Percentiles rank a stretch among this genome's conserved stretches.
Conservation (phyloP, 2,888 invertebrate genomes). For the Syrista parreyssii region DNA sequence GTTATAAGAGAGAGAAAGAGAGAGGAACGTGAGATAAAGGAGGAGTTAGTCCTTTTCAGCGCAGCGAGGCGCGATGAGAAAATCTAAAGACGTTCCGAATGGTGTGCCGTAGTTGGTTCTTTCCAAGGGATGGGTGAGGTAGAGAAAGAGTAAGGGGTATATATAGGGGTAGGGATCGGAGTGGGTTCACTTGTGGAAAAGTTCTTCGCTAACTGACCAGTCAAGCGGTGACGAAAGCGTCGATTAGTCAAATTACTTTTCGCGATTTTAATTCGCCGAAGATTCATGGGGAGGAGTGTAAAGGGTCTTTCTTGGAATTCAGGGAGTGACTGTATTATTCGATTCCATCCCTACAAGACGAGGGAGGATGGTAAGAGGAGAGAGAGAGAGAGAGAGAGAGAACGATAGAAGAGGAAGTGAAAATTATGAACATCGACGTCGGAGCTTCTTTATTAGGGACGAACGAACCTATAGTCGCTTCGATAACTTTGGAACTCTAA, state of each 20-base stretch:
- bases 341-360: neutral
- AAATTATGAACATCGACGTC: conserved; percentile 21
- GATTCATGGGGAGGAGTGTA: conserved; percentile 13
- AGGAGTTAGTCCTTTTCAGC: conserved; percentile 18
- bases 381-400: neutral
- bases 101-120: neutral
- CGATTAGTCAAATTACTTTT: conserved; percentile 46
- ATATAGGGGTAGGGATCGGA: neutral
- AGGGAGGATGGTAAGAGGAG: conserved; percentile 10
- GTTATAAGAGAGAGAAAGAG: conserved; percentile 22
- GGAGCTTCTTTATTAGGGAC: conserved; percentile 36
- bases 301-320: neutral
- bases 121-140: neutral
- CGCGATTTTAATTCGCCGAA: conserved; percentile 31
- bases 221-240: conserved; percentile 16
- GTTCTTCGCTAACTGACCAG: conserved; percentile 19
- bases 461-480: conserved; percentile 40
- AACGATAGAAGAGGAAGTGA: conserved; percentile 10
- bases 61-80: conserved; percentile 30
- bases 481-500: conserved; percentile 46
- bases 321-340: neutral
- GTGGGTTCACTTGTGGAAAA: conserved; percentile 12
- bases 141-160: neutral
- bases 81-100: conserved; percentile 28
- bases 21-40: neutral